Evolutionary conservation across 2,797 vertebrate species (phyloP).

Genomic region (Spatula versicolor): DNA sequence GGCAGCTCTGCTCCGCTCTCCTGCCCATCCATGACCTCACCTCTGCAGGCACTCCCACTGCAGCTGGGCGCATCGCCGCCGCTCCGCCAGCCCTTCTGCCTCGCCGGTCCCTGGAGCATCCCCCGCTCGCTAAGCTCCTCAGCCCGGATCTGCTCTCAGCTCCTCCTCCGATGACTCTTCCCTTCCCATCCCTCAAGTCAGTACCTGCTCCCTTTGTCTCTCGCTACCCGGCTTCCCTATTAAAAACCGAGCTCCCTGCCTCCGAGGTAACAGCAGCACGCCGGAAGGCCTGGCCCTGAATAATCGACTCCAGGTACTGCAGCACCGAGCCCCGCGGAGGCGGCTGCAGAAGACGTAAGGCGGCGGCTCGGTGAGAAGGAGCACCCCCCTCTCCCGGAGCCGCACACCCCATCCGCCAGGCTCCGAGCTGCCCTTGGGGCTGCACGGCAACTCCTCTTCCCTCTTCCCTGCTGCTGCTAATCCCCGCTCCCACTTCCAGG

Average conservation of each 20-base stretch:
- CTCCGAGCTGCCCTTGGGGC: conserved; percentile 38
- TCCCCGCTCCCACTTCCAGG: conserved; percentile 58
- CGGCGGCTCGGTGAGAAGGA: conserved; percentile 1
- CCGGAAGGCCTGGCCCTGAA: conserved; percentile 19
- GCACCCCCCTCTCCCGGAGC: neutral
- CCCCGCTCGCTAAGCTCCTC: conserved; percentile 28
- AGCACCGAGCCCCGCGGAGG: conserved; percentile 44
- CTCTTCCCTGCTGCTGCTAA: conserved; percentile 22
- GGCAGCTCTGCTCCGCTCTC: neutral
- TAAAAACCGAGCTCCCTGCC: conserved; percentile 39
- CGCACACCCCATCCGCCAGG: neutral
- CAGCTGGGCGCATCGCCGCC: neutral
- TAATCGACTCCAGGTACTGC: conserved; percentile 51
- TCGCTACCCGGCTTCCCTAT: conserved; percentile 33
- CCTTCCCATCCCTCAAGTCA: conserved; percentile 53
- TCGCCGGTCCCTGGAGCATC: conserved; percentile 51
- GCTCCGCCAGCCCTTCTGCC: conserved; percentile 25
- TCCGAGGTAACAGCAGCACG: conserved; percentile 7
- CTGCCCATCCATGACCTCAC: conserved; percentile 18
- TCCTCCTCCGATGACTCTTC: conserved; percentile 63
- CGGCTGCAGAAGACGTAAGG: conserved; percentile 26
- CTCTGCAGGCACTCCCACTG: conserved; percentile 39
- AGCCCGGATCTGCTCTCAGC: conserved; percentile 50
- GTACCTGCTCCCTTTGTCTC: conserved; percentile 62
- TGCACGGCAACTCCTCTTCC: conserved; percentile 26